Percentiles rank a stretch among this genome's conserved stretches.
These are phyloP conservation scores for Grantiella picta DNA, from an alignment of 2,113 vertebrate genomes.

Conservation along the genomic window DNA sequence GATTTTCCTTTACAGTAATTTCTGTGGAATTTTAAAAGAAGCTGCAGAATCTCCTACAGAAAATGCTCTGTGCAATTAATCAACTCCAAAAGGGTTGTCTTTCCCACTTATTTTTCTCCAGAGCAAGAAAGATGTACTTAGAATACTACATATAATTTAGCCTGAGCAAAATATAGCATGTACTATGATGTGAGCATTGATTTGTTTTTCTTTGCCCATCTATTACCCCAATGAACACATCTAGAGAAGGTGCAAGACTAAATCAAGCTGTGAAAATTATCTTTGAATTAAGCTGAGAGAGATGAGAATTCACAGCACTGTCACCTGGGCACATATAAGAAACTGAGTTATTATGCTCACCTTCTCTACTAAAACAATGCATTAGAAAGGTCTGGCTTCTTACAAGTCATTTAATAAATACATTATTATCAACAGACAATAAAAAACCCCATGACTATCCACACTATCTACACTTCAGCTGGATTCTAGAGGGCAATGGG, in stretches of 20 bases:
- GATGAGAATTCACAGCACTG: not conserved
- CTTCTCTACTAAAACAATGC: not conserved
- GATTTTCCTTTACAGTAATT: not conserved
- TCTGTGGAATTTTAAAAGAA: not conserved
- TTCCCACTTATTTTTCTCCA: not conserved
- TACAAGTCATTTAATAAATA: not conserved
- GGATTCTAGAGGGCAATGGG: not conserved
- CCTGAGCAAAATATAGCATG: not conserved
- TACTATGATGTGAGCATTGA: not conserved
- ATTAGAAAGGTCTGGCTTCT: not conserved
- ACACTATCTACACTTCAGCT: not conserved
- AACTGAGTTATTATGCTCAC: not conserved
- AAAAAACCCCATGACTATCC: not conserved
- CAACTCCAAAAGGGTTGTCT: not conserved
- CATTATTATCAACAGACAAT: not conserved
- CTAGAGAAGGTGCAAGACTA: not conserved
- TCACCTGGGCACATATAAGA: not conserved
- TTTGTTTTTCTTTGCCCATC: not conserved
- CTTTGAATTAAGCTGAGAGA: not conserved
- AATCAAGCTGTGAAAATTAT: slow-evolving; percentile 16
- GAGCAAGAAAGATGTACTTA: not conserved
- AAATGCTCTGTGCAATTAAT: not conserved
- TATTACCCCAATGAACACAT: not conserved
- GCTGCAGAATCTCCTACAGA: not conserved
- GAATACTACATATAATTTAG: not conserved